Evolutionary conservation across 2,888 invertebrate genomes (phyloP).

Genomic region (Branchellion lobata): DNA sequence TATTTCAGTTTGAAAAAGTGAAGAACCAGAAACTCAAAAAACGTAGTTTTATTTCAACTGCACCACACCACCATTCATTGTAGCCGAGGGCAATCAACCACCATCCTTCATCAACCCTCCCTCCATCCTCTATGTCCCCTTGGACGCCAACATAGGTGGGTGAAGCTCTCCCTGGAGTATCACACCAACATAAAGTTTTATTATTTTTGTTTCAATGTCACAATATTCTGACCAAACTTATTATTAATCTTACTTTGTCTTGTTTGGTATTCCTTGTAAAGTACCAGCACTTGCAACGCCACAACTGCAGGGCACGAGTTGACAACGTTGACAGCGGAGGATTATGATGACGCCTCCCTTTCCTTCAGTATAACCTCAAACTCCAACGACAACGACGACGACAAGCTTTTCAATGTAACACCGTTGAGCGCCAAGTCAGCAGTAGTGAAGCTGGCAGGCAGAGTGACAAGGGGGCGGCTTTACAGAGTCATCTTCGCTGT

Average conservation of each 20-base stretch:
- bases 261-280: too few species aligned
- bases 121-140: background rate
- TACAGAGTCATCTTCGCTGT: background rate
- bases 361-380: background rate
- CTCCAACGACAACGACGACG: background rate
- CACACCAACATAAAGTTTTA: background rate
- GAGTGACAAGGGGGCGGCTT: background rate
- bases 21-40: too few species aligned
- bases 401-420: background rate
- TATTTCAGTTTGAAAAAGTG: too few species aligned
- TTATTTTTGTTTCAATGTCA: background rate
- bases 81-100: background rate
- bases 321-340: background rate
- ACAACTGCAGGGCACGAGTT: background rate
- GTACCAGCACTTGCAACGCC: too few species aligned
- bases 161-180: background rate
- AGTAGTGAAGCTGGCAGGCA: background rate
- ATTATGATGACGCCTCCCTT: background rate
- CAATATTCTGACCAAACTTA: background rate
- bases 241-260: background rate
- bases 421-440: background rate
- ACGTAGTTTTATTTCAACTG: too few species aligned
- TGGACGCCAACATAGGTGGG: background rate
- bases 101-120: background rate
- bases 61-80: too few species aligned